Conservation (phyloP, 2,113 vertebrate species). For the Gasterosteus aculeatus region DNA sequence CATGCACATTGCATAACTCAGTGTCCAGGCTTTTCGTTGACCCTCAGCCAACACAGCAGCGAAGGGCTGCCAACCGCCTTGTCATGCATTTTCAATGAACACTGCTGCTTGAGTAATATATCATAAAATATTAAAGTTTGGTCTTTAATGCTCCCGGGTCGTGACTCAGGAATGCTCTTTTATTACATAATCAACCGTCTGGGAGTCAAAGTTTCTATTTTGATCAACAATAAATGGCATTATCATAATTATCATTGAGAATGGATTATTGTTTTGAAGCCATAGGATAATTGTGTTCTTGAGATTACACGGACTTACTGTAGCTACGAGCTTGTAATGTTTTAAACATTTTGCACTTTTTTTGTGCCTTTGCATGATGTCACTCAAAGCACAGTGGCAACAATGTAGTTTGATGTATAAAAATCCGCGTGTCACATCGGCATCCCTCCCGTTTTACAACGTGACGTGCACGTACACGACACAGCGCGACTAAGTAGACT, state of each 20-base stretch:
- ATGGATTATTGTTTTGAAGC: not conserved
- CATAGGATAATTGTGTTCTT: not conserved
- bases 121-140: slow-evolving; percentile 70
- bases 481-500: not conserved
- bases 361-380: not conserved
- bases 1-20: not conserved
- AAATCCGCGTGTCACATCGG: not conserved
- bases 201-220: slow-evolving; percentile 39
- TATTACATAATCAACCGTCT: slow-evolving; percentile 67
- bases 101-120: slow-evolving; percentile 59
- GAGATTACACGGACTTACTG: not conserved
- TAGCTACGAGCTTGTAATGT: not conserved
- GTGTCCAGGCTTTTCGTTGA: slow-evolving; percentile 26
- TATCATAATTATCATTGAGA: slow-evolving; percentile 2
- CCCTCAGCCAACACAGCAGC: slow-evolving; percentile 36
- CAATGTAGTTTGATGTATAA: not conserved
- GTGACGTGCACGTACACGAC: slow-evolving; percentile 33
- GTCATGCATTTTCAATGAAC: slow-evolving; percentile 61
- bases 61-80: slow-evolving; percentile 14
- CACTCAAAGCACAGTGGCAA: not conserved
- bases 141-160: slow-evolving; percentile 45
- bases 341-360: not conserved
- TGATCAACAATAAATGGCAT: slow-evolving; percentile 22
- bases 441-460: slow-evolving; percentile 39
- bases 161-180: slow-evolving; percentile 56